Evolutionary conservation across 2,888 invertebrate genomes (phyloP), one percentile per base, ranked within the genome.

Genomic region (Heliconius ethilla): DNA sequence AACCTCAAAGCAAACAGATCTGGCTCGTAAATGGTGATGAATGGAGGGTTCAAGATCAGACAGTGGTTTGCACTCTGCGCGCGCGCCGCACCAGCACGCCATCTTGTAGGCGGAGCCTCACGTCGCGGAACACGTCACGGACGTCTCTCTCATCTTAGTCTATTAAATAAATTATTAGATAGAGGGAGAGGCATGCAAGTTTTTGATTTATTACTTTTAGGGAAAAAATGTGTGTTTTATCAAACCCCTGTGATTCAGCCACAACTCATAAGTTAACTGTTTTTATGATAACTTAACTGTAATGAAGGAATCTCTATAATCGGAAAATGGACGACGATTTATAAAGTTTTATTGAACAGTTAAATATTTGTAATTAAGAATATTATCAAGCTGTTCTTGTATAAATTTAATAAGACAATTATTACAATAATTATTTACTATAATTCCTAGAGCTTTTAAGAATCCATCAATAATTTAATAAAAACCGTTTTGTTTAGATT

Each of bases 41-140:
- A 92, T 92, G 90, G 90, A 90, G 87, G 89, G 90, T 91, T 91
- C 91, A 91, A 91, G 89, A 91, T 87, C 91, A 91, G 86, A 84
- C 88, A 88, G 85, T 84, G 85, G 82, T 55, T 76, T 78, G 84
- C 83, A 84, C 83, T 62, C 76, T 79, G 84, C 83, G 84, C 83
- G 82, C 80, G 83, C 86, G 84, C 84, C 81, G 79, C 79, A 75
- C 77, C 78, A 76, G 82, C 81, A 85, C 92, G 93, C 93, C 93
- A 93, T 93, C 82, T 93, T 92, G 91, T 89, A 83, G 93, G 93
- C 91, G 93, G 91, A 82, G 92, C 86, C 80, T 86, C 82, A 76
- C 81, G 83, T 78, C 83, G 75, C 78, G 29, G 78, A 72, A 73
- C 75, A 77, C 80, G 81, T 79, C 82, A 80, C 51, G 75, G 70